Evolutionary conservation across 2,113 vertebrate genomes (phyloP), one percentile per base, ranked within the genome.

Genomic region (Jaculus jaculus): DNA sequence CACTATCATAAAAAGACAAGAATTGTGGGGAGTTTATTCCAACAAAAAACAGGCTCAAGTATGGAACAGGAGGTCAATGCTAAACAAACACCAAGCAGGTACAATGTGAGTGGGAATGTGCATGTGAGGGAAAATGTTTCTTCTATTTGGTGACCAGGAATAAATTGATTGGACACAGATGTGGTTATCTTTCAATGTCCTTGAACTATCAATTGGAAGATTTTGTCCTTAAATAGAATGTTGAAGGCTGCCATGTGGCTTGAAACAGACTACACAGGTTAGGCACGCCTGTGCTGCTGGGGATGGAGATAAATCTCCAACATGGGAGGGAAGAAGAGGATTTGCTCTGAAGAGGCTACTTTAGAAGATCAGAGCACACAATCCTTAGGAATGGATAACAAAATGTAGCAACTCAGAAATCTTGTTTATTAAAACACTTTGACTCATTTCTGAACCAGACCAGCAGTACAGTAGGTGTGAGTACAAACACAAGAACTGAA

Each of bases 281-380:
- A 18, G 5, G 21, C 16, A 47, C 30, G 65, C 66, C 18, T 87
- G 1, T 65, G 12, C 6, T 66, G 21, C 18, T 65, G 74, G 42
- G 6, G 12, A 60, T 8, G 58, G 21, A 65, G 2, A 7, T 42
- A 65, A 81, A 16, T 32, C 54, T 7, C n/a, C 58, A 21, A 47
- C 0, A 1, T 37, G 32, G 63, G 9, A 3, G 69, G 3, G n/a
- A 9, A 2, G 7, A 18, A 42, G 4, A 83, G 20, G 1, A 3
- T 65, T 73, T 89, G 6, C 42, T 73, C 37, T 47, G 88, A 24
- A 78, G 0, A n/a, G 2, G 9, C 9, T 72, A 2, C 42, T 28
- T 37, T 68, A 47, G 1, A 82, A 5, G 42, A 11, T 34, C 65
- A 39, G 18, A 82, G 18, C 23, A 60, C 30, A 5, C 51, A 11